Base-by-base conservation (phyloP, 2,888 invertebrate species). In the Cetonia aurata region DNA sequence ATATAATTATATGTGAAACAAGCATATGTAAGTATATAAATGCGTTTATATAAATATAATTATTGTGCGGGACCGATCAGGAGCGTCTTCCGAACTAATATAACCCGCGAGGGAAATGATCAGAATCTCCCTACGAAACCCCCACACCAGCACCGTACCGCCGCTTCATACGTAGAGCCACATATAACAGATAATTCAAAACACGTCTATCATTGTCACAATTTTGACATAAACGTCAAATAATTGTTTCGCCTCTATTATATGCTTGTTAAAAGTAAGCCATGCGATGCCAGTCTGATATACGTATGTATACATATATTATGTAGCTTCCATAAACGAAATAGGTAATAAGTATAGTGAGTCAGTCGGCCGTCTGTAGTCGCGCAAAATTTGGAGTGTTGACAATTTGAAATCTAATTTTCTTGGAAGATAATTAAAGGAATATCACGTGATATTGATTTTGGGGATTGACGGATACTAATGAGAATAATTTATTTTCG, bases 191-290 rank as follows among this genome's bases (percentile, higher is more conserved):
- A 80, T 80, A 81, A 81, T 81, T 79, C 79, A 79, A 80, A 81
- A 81, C 79, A 80, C 79, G 82, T 81, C 82, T 76, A 79, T 82
- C 82, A 81, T 80, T 80, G 82, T 82, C 82, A 80, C 79, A 71
- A 71, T 75, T 74, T 74, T 77, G 80, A 80, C 79, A 77, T 73
- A 79, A 78, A 79, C 78, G 78, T 77, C 77, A 77, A 78, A 80
- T 81, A 81, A 82, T 81, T 82, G 80, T 80, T 80, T 81, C 79
- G 77, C 76, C 77, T 78, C 79, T 78, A 80, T 81, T 81, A 80
- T 81, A 79, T 78, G 75, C 77, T 76, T 79, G 81, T 81, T 82
- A 80, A 78, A 75, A 75, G 75, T 52, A 52, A 50, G 48, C 48
- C 62, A 76, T 75, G 75, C 69, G 67, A 71, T 62, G 65, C 55